phyloP scores from a whole-genome alignment of 2,888 invertebrate genomes.

The Carterocephalus palaemon region DNA sequence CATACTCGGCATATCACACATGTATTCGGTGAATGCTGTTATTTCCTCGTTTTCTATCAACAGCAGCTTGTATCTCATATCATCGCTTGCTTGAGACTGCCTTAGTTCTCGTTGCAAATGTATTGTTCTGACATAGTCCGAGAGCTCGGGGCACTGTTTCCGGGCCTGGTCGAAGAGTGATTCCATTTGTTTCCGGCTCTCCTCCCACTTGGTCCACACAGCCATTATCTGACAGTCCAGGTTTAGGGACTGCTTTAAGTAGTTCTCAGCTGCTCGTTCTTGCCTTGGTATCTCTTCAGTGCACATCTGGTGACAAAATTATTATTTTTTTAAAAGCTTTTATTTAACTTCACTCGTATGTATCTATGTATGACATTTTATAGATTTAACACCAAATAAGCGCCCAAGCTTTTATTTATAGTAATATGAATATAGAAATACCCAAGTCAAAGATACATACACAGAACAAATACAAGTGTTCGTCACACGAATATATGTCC shows the following conservation, averaged over 20 bases:
- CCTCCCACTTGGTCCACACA: conserved; percentile 55
- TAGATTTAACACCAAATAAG: too few relatives aligned
- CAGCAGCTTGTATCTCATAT: conserved; percentile 52
- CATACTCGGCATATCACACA: conserved; percentile 72
- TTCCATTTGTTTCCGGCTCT: conserved; percentile 45
- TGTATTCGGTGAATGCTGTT: conserved; percentile 70
- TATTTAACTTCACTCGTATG: background rate
- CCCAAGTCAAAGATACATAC: too few relatives aligned
- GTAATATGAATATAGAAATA: too few relatives aligned
- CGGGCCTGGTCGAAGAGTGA: conserved; percentile 47
- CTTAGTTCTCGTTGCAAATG: conserved; percentile 54
- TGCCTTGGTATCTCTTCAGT: conserved; percentile 65
- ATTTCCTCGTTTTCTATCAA: conserved; percentile 72
- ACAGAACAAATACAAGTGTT: too few relatives aligned
- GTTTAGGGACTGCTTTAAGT: conserved; percentile 51
- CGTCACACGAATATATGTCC: too few relatives aligned
- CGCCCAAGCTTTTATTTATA: too few relatives aligned
- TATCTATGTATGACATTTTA: too few relatives aligned
- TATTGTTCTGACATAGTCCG: conserved; percentile 48
- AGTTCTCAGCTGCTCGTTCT: conserved; percentile 59
- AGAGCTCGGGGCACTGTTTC: conserved; percentile 47
- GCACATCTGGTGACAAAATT: conserved; percentile 48
- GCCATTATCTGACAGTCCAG: conserved; percentile 54
- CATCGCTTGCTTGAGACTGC: conserved; percentile 61
- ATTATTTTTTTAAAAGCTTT: background rate